A percentile compares a stretch with the other conserved stretches of the same genome.
phyloP scores from a whole-genome alignment of 2,888 invertebrate genomes.

The Meghimatium bilineatum region DNA sequence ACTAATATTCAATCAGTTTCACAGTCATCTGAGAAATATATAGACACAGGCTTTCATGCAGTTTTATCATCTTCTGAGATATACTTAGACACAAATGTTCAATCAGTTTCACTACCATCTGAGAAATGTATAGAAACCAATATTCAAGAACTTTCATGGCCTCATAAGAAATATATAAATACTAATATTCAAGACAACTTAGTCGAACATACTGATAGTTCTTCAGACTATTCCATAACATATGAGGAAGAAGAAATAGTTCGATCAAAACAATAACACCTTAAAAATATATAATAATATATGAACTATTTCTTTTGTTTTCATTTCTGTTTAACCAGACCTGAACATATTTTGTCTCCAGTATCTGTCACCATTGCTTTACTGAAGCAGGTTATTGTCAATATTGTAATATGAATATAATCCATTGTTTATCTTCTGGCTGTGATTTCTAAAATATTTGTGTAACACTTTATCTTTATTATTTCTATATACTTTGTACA shows the following conservation, averaged over 20 bases:
- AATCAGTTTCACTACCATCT: background rate
- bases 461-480: background rate
- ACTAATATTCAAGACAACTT: background rate
- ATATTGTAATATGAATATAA: background rate
- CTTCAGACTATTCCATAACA: background rate
- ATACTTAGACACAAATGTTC: background rate
- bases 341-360: background rate
- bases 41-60: background rate
- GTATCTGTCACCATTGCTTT: background rate
- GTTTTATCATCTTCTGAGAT: background rate
- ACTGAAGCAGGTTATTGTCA: background rate
- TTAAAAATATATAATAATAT: background rate
- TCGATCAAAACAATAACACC: background rate
- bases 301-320: background rate
- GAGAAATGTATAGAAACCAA: slow-evolving; percentile 13
- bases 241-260: background rate
- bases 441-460: background rate
- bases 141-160: background rate
- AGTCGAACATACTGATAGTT: background rate
- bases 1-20: background rate
- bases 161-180: no score
- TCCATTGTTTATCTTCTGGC: background rate
- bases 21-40: background rate
- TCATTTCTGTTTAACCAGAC: background rate
- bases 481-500: no score